Conservation (phyloP, 2,888 invertebrate genomes). For the Capitulum mitella region DNA sequence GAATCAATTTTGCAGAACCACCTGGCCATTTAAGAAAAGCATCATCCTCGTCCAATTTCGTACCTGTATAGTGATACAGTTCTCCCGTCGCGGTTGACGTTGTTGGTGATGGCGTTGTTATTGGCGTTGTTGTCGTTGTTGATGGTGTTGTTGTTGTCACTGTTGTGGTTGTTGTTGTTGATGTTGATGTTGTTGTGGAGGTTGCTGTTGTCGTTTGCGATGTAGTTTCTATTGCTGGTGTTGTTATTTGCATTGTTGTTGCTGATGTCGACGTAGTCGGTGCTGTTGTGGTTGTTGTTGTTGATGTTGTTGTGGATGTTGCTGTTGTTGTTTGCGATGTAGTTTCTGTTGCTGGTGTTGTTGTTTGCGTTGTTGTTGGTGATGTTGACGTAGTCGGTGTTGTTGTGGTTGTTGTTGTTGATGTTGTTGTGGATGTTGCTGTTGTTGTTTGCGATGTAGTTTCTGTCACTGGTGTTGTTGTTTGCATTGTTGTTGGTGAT, state of each 20-base stretch:
- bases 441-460: not conserved
- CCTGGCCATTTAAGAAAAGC: no score
- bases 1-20: no score
- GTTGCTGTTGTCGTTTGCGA: slow-evolving; percentile 16
- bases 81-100: no score
- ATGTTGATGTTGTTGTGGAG: not conserved
- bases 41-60: no score
- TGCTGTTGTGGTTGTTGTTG: no score
- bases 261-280: not conserved
- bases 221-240: no score
- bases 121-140: not conserved
- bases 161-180: no score
- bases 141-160: not conserved
- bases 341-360: slow-evolving; percentile 19
- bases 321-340: not conserved
- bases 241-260: not conserved
- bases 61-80: no score
- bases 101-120: slow-evolving; percentile 6
- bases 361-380: slow-evolving; percentile 2
- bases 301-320: no score
- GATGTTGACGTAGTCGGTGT: not conserved
- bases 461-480: slow-evolving; percentile 10
- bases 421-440: no score
- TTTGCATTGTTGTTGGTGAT: not conserved
- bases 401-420: no score